Percentiles rank a stretch among this genome's conserved stretches.
These are phyloP conservation scores for Elaeidobius kamerunicus DNA, from an alignment of 2,888 invertebrate genomes.

Conservation along the genomic window DNA sequence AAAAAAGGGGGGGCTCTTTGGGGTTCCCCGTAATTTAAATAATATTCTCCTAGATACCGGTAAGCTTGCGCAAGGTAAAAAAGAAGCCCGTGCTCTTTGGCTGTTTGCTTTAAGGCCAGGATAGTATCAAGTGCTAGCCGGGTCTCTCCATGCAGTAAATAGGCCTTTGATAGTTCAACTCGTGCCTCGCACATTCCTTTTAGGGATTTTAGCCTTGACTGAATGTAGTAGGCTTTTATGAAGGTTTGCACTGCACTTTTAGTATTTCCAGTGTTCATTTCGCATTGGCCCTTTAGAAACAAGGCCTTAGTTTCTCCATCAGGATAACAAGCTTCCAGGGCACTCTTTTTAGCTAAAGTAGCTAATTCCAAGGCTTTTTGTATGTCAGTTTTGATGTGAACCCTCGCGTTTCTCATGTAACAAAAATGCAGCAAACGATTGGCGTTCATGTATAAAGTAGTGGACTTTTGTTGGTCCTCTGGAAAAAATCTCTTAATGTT, in stretches of 20 bases:
- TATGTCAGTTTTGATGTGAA: slow-evolving; percentile 45
- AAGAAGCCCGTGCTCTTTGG: slow-evolving; percentile 37
- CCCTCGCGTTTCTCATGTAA: slow-evolving; percentile 49
- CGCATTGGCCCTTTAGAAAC: slow-evolving; percentile 55
- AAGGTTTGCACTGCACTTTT: slow-evolving; percentile 54
- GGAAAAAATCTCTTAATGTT: slow-evolving; percentile 40
- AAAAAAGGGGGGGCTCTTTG: slow-evolving; percentile 42
- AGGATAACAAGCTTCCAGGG: slow-evolving; percentile 52
- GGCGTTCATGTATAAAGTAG: slow-evolving; percentile 50
- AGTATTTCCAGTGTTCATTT: slow-evolving; percentile 51
- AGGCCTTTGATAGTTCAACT: slow-evolving; percentile 56
- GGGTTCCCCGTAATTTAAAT: slow-evolving; percentile 41
- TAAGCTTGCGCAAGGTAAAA: slow-evolving; percentile 44
- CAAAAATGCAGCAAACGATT: slow-evolving; percentile 50
- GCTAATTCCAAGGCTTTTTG: slow-evolving; percentile 52
- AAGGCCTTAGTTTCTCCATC: slow-evolving; percentile 54
- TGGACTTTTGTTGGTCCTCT: slow-evolving; percentile 36
- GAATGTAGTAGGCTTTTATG: slow-evolving; percentile 51
- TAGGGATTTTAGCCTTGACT: slow-evolving; percentile 46
- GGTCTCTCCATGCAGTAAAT: slow-evolving; percentile 45
- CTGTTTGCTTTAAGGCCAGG: slow-evolving; percentile 36
- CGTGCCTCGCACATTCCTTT: slow-evolving; percentile 54
- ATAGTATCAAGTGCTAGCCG: slow-evolving; percentile 38
- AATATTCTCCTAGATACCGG: slow-evolving; percentile 45
- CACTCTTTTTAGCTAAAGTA: slow-evolving; percentile 54